Evolutionary conservation across 2,888 invertebrate species (phyloP), one percentile per base, ranked within the genome.

Genomic region (Philonicus albiceps): DNA sequence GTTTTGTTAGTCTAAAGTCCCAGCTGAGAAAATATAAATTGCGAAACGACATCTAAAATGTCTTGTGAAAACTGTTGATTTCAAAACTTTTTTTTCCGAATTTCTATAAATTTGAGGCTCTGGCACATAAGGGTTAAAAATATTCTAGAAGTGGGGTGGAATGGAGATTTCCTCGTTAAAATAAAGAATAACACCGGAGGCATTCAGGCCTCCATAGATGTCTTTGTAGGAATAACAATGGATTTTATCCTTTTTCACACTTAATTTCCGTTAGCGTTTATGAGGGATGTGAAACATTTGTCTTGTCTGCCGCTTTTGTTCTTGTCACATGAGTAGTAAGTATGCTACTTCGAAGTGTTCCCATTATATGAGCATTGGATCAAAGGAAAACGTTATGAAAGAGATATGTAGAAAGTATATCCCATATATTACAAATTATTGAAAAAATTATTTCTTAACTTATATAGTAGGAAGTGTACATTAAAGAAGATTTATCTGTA

Each of bases 161-260:
- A 34, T 31, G 55, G 19, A 37, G 64, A 19, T 64, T 34, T 19
- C 31, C 55, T 22, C 3, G 34, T 55, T 55, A 81, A 81, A 43
- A 34, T 81, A 55, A 81, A 55, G 55, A 55, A 34, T 30, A 31
- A 64, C 34, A 64, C 81, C 81, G 55, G 55, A 81, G 81, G 81
- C 81, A n/a, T 30, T 34, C 53, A 22, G 11, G 31, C 22, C 34
- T 34, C 16, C 34, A 31, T 19, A 64, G 81, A 81, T 22, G 31
- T 55, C 81, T 81, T 81, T 64, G 64, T 81, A 64, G 34, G 37
- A 81, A 81, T 83, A 87, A 85, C 86, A 86, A 87, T 86, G 85
- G 81, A 87, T 81, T 87, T 87, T 87, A 87, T 87, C 85, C 86
- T 87, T 87, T 87, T 85, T 85, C 87, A 85, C 40, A 85, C 86